Evolutionary conservation across 1,140 invertebrate species (phyloP), one percentile per base, ranked within the genome.

Genomic region (Rhynchophorus ferrugineus): DNA sequence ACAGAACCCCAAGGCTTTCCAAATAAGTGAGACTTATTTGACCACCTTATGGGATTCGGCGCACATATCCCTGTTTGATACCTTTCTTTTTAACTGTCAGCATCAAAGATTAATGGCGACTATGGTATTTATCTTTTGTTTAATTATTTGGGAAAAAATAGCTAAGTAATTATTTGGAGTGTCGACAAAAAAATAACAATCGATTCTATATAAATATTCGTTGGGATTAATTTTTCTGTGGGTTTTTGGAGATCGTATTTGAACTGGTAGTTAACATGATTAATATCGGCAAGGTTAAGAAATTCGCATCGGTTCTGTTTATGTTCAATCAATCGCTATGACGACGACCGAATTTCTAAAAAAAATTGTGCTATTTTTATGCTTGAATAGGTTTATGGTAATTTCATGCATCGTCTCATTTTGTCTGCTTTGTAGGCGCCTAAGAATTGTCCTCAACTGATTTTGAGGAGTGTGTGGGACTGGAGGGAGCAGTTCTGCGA

Each of bases 11-110:
- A 74, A 82, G 1, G 77, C 83, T 46, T 95, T 97, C 71, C 88
- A 95, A 72, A 94, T 94, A 72, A 89, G 89, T 3, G 90, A 95
- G 72, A 91, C 87, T 0, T 95, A 94, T 71, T 77, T 98, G 35
- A 91, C 88, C 3, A 85, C 87, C 0, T 65, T 96, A 2, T 95
- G 91, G 90, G 93, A 98, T 71, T 80, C 83, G 13, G 78, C 81
- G 34, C 85, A 89, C 61, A 78, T 91, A 59, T 87, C 90, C 20
- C 76, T 94, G 22, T 95, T 94, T 66, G 89, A 93, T 54, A 95
- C 89, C 14, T 95, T 95, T 74, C 77, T 95, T 13, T 95, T 95
- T 64, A 91, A 94, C 66, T 87, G 78, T 52, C 84, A 87, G 55
- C 74, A 79, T 54, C 85, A 89, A 61, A 71, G 85, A 41, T 63